Evolutionary conservation across 2,888 invertebrate genomes (phyloP).

Genomic region (Temnothorax ravouxi): DNA sequence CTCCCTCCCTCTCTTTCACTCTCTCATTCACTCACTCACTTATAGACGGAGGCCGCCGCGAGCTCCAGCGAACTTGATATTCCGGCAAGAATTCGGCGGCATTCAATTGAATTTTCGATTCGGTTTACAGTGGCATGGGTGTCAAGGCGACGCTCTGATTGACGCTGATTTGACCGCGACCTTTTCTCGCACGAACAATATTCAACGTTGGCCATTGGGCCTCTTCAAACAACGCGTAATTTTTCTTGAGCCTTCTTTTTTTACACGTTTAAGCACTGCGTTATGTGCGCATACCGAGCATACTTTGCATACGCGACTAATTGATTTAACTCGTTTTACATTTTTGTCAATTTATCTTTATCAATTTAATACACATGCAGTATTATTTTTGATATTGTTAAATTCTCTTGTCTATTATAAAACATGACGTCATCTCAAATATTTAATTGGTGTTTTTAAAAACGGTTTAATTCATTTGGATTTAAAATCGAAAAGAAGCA

Average conservation of each 20-base stretch:
- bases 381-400: background rate
- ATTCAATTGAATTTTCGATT: conserved; percentile 82
- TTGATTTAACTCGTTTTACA: background rate
- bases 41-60: conserved; percentile 6
- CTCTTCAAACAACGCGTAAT: conserved; percentile 75
- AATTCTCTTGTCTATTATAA: background rate
- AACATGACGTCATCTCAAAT: too few relatives aligned
- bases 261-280: background rate
- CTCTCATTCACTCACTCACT: background rate
- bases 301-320: background rate
- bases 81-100: conserved; percentile 78
- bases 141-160: conserved; percentile 77
- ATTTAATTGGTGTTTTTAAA: background rate
- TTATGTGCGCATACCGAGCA: background rate
- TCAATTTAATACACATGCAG: background rate
- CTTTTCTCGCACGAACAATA: conserved; percentile 79
- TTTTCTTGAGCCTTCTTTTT: conserved; percentile 24
- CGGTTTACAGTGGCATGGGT: conserved; percentile 71
- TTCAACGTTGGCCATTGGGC: conserved; percentile 71
- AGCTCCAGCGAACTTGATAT: conserved; percentile 76
- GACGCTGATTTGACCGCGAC: conserved; percentile 79
- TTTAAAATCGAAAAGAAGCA: background rate
- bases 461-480: background rate
- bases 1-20: background rate
- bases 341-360: background rate